Conservation (phyloP, 2,797 vertebrate genomes). For the Kryptolebias ocellatus region DNA sequence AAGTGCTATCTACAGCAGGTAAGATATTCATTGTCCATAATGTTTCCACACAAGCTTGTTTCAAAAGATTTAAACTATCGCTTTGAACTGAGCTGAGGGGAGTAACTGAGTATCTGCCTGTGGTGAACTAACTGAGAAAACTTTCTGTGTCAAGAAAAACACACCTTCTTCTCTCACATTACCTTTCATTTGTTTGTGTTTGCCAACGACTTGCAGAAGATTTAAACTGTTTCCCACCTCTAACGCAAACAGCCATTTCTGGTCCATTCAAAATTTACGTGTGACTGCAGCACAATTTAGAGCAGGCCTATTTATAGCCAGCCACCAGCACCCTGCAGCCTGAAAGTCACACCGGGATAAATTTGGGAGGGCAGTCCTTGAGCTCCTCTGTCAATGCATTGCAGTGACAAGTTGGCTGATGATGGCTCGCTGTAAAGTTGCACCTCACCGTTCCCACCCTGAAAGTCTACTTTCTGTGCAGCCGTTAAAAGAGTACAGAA, state of each 20-base stretch:
- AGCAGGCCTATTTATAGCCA: constrained; percentile 77
- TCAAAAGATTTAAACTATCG: no score
- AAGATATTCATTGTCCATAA: no score
- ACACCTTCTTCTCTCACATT: not conserved
- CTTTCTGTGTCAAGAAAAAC: not conserved
- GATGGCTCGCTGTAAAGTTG: constrained; percentile 71
- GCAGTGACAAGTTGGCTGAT: constrained; percentile 76
- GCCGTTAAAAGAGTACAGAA: constrained; percentile 25
- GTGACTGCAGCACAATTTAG: constrained; percentile 73
- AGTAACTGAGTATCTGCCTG: constrained; percentile 5
- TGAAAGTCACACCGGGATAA: constrained; percentile 75
- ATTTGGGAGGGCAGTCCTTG: constrained; percentile 70
- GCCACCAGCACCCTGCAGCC: constrained; percentile 61
- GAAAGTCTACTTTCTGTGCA: constrained; percentile 25
- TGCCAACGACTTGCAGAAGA: constrained; percentile 2
- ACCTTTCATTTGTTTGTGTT: constrained; percentile 7
- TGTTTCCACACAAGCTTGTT: no score
- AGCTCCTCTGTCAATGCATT: constrained; percentile 68
- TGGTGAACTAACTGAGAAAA: not conserved
- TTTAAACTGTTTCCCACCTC: constrained; percentile 18
- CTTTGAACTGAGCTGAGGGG: no score
- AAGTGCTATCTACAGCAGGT: no score
- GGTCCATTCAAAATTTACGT: constrained; percentile 61
- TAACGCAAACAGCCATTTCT: constrained; percentile 49
- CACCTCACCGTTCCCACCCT: constrained; percentile 66